These are phyloP conservation scores for Bradysia coprophila DNA, from an alignment of 1,140 invertebrate species.

Conservation along the genomic window DNA sequence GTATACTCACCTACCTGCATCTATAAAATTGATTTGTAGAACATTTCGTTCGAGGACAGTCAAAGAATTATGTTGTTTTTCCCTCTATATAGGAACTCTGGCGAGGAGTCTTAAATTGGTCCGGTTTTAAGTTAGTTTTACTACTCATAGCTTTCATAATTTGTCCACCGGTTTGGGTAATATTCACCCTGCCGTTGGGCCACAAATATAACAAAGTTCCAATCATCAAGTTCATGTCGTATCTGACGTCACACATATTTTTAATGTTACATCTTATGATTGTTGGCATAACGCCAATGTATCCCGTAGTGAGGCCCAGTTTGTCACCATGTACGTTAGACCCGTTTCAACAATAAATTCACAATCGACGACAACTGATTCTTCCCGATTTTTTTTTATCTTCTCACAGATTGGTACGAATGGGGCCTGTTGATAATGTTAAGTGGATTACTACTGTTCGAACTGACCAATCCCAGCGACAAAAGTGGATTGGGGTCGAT, in stretches of 20 bases:
- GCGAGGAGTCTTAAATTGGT: slow-evolving; percentile 90
- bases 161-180: slow-evolving; percentile 89
- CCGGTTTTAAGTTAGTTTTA: slow-evolving; percentile 82
- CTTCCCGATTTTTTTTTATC: too few species aligned
- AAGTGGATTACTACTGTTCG: slow-evolving; percentile 85
- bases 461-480: slow-evolving; percentile 91
- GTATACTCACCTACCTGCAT: too few species aligned
- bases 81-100: slow-evolving; percentile 88
- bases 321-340: slow-evolving; percentile 56
- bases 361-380: too few species aligned
- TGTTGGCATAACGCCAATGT: slow-evolving; percentile 79
- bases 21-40: too few species aligned
- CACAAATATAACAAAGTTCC: slow-evolving; percentile 92
- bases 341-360: too few species aligned
- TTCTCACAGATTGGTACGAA: slow-evolving; percentile 96
- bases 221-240: slow-evolving; percentile 99
- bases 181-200: slow-evolving; percentile 86
- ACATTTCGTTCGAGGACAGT: too few species aligned
- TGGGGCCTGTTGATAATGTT: slow-evolving; percentile 92
- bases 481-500: slow-evolving; percentile 88
- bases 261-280: slow-evolving; percentile 83
- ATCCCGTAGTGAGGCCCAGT: slow-evolving; percentile 53
- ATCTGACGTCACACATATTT: slow-evolving; percentile 95
- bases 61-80: too few species aligned
- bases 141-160: slow-evolving; percentile 83